Base-by-base conservation (phyloP, 2,797 vertebrate genomes). In the Anisognathus igniventris region DNA sequence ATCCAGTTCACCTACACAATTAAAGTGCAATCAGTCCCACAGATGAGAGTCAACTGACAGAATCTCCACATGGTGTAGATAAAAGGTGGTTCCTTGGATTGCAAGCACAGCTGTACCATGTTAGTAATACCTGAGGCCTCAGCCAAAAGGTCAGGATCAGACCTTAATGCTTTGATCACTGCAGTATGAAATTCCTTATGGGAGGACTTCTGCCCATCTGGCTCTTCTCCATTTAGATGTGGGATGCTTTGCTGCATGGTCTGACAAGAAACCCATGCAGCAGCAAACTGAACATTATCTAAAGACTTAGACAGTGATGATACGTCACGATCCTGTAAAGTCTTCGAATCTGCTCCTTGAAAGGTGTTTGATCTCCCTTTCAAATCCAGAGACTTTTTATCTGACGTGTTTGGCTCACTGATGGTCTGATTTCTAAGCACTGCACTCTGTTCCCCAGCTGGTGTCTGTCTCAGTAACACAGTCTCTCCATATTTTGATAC, bases 121-220 rank as follows among this genome's bases (percentile, higher is more conserved):
- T 88, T n/a, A 58, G 67, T 72, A 97, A 96, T 99, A 98, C 98
- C 98, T 98, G 98, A 96, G 96, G 95, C 97, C 96, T 95, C 96
- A 95, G 95, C 92, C 94, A 97, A 92, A 54, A 97, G 94, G 92
- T 98, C 97, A 82, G 93, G 90, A 82, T 81, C 77, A 28, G 97
- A 98, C 97, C 97, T 97, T 88, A 98, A 95, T 45, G 98, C 98
- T 94, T 96, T 98, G 96, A 98, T 96, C 95, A 98, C 98, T 10
- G 98, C 98, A 14, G 96, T 97, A 93, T 98, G 98, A 97, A 98
- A 98, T 96, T 99, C 98, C 97, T 97, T 97, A 33, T 98, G 98
- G 37, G 97, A 98, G 61, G 98, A 98, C 62, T 94, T 97, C 18
- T 73, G 94, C 79, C 94, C 97, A 27, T 91, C 86, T 44, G 92